Base-by-base conservation (phyloP, 2,797 vertebrate genomes). In the Centropyge bicolor region DNA sequence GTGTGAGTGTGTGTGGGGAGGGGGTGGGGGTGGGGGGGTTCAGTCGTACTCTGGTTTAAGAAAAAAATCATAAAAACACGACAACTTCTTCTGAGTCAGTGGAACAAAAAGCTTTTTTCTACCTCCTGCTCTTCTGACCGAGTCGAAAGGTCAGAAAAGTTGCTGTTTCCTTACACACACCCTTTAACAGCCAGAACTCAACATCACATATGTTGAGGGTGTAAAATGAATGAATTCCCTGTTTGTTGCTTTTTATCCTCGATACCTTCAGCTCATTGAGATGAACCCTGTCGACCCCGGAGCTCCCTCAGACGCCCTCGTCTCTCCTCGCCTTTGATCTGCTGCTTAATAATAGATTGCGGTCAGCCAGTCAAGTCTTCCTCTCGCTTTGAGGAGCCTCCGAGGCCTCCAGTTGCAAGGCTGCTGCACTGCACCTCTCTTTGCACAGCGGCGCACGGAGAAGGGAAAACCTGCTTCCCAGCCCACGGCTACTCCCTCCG, bases 271-370 rank as follows among this genome's bases (percentile, higher is more conserved):
- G 36, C 31, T 35, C 27, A 7, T 14, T 14, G 48, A 70, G 64
- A 35, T 61, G 74, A 75, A 82, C 52, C 54, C 31, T 45, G 54
- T 45, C 3, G 22, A 67, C 59, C 75, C 56, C 41, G 40, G n/a
- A 22, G 27, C 31, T 74, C 64, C 74, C 69, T 65, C 55, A 43
- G 54, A 60, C 19, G 57, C 66, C 62, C 56, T 70, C 67, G 27
- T 74, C 66, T 51, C 70, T 74, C 51, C 72, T 45, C 68, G 57
- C 75, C 83, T 90, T 90, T 93, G 80, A 91, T 91, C 78, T 20
- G n/a, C 36, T 81, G 71, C 65, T 94, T 81, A 92, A 94, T 93
- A 92, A 94, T 91, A 87, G 81, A 94, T 92, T 22, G 78, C 74
- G 84, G 85, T 86, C 87, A 82, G 86, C 51, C 43, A 82, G 78